Evolutionary conservation across 2,888 invertebrate species (phyloP).

Genomic region (Agonopterix alstromeriana): DNA sequence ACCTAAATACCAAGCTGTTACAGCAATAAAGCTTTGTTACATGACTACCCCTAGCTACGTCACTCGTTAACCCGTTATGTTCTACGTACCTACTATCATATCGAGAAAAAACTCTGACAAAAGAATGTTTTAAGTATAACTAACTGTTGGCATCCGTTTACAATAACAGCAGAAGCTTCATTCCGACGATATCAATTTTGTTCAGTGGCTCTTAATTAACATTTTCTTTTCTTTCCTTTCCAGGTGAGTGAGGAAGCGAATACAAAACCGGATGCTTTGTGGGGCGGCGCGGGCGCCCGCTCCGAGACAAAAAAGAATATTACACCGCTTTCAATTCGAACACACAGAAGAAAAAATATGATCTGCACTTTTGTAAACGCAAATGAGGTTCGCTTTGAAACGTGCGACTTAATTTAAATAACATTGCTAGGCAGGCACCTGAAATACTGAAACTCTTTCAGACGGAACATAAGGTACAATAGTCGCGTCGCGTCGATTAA

Average conservation of each 20-base stretch:
- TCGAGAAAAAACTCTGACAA: neutral
- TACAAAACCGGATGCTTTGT: constrained; percentile 64
- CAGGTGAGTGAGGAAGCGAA: constrained; percentile 71
- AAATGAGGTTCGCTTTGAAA: constrained; percentile 70
- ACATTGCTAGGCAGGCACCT: constrained; percentile 34
- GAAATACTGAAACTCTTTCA: constrained; percentile 11
- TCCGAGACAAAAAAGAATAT: constrained; percentile 65
- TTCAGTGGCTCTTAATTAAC: constrained; percentile 74
- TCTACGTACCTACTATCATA: too few species aligned
- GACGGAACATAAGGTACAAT: constrained; percentile 3
- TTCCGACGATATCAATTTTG: constrained; percentile 69
- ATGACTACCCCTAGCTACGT: constrained; percentile 13
- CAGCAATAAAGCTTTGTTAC: constrained; percentile 10
- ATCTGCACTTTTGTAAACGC: constrained; percentile 70
- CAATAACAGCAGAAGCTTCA: constrained; percentile 56
- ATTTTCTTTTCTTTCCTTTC: constrained; percentile 74
- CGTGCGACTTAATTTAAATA: constrained; percentile 60
- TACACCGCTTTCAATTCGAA: constrained; percentile 69
- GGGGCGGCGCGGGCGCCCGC: constrained; percentile 31
- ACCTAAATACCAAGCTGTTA: constrained; percentile 27
- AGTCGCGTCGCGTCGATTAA: constrained; percentile 13
- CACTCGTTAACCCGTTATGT: constrained; percentile 12
- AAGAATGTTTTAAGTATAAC: constrained; percentile 19
- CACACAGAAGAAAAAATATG: constrained; percentile 64
- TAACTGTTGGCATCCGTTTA: constrained; percentile 54